A percentile compares a stretch with the other conserved stretches of the same genome.
phyloP scores from a whole-genome alignment of 2,797 vertebrate genomes.

The Lophotriccus pileatus region DNA sequence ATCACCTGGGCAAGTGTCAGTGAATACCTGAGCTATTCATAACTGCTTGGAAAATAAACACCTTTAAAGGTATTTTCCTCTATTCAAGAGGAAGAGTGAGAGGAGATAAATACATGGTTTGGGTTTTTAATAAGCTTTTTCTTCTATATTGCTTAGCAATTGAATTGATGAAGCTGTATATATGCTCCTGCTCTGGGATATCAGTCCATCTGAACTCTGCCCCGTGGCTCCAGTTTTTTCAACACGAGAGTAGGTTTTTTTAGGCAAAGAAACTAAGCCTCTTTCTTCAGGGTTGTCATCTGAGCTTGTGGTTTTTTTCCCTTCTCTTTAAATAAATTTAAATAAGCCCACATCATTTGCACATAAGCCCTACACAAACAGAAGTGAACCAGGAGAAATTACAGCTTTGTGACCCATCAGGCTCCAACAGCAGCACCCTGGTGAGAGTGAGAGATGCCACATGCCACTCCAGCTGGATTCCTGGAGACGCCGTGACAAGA shows the following conservation, averaged over 20 bases:
- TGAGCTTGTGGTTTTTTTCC: not conserved
- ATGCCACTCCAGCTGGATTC: accelerated
- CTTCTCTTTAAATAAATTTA: not conserved
- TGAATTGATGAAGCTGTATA: not conserved
- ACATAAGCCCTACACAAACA: not conserved
- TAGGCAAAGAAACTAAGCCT: not conserved
- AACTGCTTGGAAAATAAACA: not conserved
- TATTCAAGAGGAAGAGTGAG: accelerated
- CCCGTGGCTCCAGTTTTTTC: not conserved
- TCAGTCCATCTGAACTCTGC: not conserved
- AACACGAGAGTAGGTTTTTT: not conserved
- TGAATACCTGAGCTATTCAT: not conserved
- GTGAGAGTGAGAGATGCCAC: not conserved
- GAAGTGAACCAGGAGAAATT: not conserved
- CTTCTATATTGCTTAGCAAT: not conserved
- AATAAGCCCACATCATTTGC: not conserved
- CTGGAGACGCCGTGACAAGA: not conserved
- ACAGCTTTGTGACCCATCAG: not conserved
- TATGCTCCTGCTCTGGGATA: not conserved
- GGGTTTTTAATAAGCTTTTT: not conserved
- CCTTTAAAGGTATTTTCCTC: not conserved
- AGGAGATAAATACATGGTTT: not conserved
- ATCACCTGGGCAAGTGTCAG: not conserved
- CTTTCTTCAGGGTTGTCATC: not conserved
- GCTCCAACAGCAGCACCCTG: accelerated